A percentile compares a stretch with the other conserved stretches of the same genome.
phyloP scores from a whole-genome alignment of 2,888 invertebrate genomes.

The Apotomis turbidana region DNA sequence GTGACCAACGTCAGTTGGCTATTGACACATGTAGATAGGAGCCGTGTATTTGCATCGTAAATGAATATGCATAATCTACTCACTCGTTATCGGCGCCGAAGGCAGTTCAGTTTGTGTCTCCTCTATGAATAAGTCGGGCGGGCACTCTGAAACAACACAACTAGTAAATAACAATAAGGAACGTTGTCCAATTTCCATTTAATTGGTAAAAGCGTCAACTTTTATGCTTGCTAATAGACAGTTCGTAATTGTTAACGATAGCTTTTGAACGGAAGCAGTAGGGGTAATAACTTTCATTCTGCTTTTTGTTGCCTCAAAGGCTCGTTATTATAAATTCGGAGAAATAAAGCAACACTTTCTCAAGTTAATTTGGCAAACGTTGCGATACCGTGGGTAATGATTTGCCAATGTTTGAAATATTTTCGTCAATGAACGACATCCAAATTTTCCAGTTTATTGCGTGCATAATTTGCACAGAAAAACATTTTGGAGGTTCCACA shows the following conservation, averaged over 20 bases:
- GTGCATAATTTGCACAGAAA: constrained; percentile 4
- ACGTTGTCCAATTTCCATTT: not conserved
- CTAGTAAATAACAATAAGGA: not conserved
- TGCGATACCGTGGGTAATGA: not conserved
- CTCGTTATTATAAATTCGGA: not conserved
- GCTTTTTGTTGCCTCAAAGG: not conserved
- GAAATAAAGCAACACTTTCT: not conserved
- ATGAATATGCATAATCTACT: constrained; percentile 48
- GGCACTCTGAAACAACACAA: constrained; percentile 68
- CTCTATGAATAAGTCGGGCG: constrained; percentile 62
- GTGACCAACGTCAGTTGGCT: no score
- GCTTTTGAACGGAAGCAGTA: not conserved
- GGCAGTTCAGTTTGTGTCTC: constrained; percentile 60
- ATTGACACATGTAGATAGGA: not conserved
- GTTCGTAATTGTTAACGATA: not conserved
- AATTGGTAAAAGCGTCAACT: not conserved
- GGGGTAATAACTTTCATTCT: not conserved
- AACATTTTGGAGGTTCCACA: not conserved
- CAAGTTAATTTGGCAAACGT: not conserved
- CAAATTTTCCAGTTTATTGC: constrained; percentile 5
- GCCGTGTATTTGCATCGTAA: not conserved
- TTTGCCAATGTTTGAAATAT: not conserved
- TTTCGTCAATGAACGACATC: not conserved
- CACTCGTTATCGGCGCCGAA: constrained; percentile 65
- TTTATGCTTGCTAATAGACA: not conserved